phyloP scores from a whole-genome alignment of 1,140 invertebrate genomes.

The Caerostris extrusa region DNA sequence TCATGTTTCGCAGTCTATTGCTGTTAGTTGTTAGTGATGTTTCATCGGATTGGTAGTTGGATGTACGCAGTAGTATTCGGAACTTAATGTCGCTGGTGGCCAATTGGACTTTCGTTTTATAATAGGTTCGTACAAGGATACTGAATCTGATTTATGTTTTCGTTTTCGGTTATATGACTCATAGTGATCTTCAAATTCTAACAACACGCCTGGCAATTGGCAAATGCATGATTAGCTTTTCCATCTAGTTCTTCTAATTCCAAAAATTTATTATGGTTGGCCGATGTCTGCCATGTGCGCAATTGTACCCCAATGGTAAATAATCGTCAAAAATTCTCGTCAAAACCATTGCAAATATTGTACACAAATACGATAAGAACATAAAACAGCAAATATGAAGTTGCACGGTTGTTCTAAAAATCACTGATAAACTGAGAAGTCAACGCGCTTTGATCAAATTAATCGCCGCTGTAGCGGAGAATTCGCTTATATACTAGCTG shows the following conservation, averaged over 20 bases:
- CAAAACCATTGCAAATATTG: not conserved
- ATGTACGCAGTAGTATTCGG: slow-evolving; percentile 19
- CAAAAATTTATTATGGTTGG: not conserved
- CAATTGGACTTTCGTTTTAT: slow-evolving; percentile 1
- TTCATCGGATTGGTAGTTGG: slow-evolving; percentile 54
- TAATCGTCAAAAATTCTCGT: slow-evolving; percentile 20
- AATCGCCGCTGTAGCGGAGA: no score
- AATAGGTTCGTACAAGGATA: slow-evolving; percentile 10
- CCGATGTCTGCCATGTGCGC: not conserved
- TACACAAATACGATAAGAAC: not conserved
- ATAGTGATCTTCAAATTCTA: not conserved
- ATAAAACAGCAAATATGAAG: no score
- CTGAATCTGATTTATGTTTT: not conserved
- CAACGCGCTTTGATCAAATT: no score
- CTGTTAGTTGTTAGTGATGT: slow-evolving; percentile 50
- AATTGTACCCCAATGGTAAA: not conserved
- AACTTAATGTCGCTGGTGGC: slow-evolving; percentile 57
- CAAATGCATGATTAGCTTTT: slow-evolving; percentile 2
- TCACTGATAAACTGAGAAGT: no score
- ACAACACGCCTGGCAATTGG: not conserved
- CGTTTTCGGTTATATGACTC: not conserved
- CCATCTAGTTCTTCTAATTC: slow-evolving; percentile 6
- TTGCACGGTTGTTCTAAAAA: no score
- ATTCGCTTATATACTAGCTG: no score
- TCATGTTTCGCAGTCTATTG: slow-evolving; percentile 29